Percentiles rank a stretch among this genome's conserved stretches.
Evolutionary conservation across 2,113 vertebrate genomes (phyloP).

Genomic region (Melanostigma gelatinosum): DNA sequence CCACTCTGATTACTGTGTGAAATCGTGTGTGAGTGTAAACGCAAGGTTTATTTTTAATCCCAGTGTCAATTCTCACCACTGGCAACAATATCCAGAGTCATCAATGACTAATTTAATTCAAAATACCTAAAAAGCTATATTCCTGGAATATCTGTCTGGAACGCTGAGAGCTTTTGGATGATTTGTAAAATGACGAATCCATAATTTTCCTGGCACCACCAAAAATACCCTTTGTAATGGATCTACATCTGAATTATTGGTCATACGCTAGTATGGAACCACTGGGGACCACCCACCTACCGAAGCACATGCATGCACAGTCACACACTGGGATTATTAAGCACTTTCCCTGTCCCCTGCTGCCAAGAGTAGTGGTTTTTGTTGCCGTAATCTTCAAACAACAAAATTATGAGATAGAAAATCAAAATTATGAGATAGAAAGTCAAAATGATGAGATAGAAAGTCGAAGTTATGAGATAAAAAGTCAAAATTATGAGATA

Average conservation of each 20-base stretch:
- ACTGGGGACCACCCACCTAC: neutral
- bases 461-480: no score
- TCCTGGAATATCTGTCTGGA: neutral
- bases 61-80: neutral
- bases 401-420: neutral
- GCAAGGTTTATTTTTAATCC: neutral
- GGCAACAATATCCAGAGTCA: neutral
- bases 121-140: neutral
- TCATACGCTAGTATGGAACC: slow-evolving; percentile 4
- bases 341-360: neutral
- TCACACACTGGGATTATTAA: neutral
- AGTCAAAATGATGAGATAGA: no score
- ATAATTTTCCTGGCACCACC: neutral
- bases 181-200: slow-evolving; percentile 19
- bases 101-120: neutral
- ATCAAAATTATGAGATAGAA: no score
- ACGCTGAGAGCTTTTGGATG: slow-evolving; percentile 6
- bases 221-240: slow-evolving; percentile 7
- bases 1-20: neutral
- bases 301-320: neutral
- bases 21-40: neutral
- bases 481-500: no score
- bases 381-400: slow-evolving; percentile 22
- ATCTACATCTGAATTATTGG: neutral
- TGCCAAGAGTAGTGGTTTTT: slow-evolving; percentile 1